A percentile compares a stretch with the other conserved stretches of the same genome.
Conservation (phyloP, 2,113 vertebrate genomes). For the Pollachius pollachius region DNA sequence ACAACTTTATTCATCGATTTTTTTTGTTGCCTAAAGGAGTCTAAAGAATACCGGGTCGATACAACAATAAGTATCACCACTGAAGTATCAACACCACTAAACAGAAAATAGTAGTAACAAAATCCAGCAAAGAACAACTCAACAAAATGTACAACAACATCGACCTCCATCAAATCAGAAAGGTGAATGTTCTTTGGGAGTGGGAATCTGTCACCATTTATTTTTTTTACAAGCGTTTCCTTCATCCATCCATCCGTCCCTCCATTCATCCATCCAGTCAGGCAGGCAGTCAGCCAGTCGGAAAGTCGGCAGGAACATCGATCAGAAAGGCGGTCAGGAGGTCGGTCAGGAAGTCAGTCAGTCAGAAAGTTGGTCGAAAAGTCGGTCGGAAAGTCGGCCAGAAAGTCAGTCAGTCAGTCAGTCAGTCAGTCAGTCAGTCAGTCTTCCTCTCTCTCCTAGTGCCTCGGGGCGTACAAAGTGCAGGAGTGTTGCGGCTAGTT, state of each 20-base stretch:
- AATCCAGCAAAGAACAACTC: conserved; percentile 1
- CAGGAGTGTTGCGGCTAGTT: conserved; percentile 40
- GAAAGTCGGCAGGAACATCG: too few relatives aligned
- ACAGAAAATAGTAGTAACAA: conserved; percentile 8
- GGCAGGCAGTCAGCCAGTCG: too few relatives aligned
- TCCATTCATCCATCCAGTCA: too few relatives aligned
- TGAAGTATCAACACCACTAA: too few relatives aligned
- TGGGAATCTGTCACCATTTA: conserved; percentile 30
- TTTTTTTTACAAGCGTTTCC: not conserved
- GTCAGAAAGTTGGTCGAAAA: not conserved
- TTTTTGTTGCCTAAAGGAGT: not conserved
- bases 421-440: too few relatives aligned
- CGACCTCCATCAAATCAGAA: too few relatives aligned
- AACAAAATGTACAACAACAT: not conserved
- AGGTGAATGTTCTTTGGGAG: conserved; percentile 7
- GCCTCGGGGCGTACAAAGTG: conserved; percentile 57
- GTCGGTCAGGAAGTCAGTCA: not conserved
- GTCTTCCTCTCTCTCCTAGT: not conserved
- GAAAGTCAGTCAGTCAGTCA: too few relatives aligned
- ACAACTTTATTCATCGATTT: too few relatives aligned
- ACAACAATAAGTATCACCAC: conserved; percentile 2
- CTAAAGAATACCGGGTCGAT: conserved; percentile 20
- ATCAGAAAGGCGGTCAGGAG: too few relatives aligned
- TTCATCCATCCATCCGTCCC: too few relatives aligned
- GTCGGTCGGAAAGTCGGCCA: too few relatives aligned